A percentile compares a stretch with the other conserved stretches of the same genome.
Evolutionary conservation across 2,113 vertebrate species (phyloP).

Genomic region (Patagioenas fasciata): DNA sequence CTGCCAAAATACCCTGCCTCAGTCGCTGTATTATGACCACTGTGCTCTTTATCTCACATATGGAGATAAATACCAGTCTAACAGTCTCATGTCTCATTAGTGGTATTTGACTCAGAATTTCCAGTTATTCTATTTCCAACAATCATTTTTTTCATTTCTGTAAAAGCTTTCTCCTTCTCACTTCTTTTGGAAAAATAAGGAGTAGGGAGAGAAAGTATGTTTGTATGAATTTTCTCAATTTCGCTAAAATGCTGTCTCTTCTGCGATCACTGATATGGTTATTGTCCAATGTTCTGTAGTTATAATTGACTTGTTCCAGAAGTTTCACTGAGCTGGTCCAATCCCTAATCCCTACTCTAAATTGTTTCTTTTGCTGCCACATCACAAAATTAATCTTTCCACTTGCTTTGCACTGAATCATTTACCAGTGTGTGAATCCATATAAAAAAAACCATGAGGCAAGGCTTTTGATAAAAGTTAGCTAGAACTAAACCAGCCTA

Average conservation of each 20-base stretch:
- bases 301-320: slow-evolving; percentile 57
- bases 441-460: slow-evolving; percentile 64
- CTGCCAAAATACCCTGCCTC: not conserved
- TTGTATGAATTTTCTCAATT: not conserved
- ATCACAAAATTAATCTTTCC: slow-evolving; percentile 75
- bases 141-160: not conserved
- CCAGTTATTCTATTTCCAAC: not conserved
- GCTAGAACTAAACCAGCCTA: slow-evolving; percentile 43
- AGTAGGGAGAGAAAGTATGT: not conserved
- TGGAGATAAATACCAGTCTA: not conserved
- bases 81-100: not conserved
- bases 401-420: slow-evolving; percentile 58
- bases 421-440: slow-evolving; percentile 62
- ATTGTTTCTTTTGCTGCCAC: slow-evolving; percentile 65
- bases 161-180: not conserved
- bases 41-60: not conserved
- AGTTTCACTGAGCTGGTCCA: slow-evolving; percentile 42
- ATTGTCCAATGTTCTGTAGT: slow-evolving; percentile 14
- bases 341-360: slow-evolving; percentile 65
- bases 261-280: not conserved
- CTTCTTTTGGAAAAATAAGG: not conserved
- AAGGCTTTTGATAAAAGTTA: slow-evolving; percentile 70
- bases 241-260: not conserved
- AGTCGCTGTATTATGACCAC: not conserved
- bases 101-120: not conserved